These are phyloP conservation scores for Ctenopoma multispine DNA, from an alignment of 2,797 vertebrate genomes.

Conservation along the genomic window DNA sequence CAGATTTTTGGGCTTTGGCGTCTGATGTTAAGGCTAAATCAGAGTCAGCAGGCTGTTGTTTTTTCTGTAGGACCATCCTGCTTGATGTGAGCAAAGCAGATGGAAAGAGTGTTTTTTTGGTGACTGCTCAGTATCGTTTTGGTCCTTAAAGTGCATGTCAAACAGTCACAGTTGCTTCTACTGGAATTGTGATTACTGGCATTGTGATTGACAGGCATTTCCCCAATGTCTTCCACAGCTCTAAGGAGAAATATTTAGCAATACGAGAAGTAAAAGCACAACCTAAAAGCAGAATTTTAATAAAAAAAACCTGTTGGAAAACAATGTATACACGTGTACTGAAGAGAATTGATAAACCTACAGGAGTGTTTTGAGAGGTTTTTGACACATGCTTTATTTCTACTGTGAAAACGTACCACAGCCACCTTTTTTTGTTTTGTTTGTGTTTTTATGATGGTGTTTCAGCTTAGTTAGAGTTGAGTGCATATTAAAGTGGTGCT, in stretches of 20 bases:
- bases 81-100: constrained; percentile 34
- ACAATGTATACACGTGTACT: not conserved
- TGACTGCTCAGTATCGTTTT: constrained; percentile 43
- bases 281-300: constrained; percentile 4
- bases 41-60: constrained; percentile 34
- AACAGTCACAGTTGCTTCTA: constrained; percentile 17
- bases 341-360: not conserved
- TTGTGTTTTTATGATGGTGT: constrained; percentile 22
- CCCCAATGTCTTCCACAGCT: constrained; percentile 22
- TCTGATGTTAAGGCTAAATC: constrained; percentile 53
- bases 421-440: not conserved
- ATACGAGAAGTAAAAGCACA: not conserved
- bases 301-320: not conserved
- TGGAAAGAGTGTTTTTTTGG: constrained; percentile 16
- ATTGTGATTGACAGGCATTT: constrained; percentile 19
- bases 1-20: constrained; percentile 26
- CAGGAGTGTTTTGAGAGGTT: constrained; percentile 1
- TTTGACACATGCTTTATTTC: not conserved
- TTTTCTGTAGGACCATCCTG: constrained; percentile 11
- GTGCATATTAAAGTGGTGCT: constrained; percentile 29
- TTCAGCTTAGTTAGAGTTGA: constrained; percentile 10
- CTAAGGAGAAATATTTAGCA: constrained; percentile 7
- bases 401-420: not conserved
- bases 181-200: constrained; percentile 19
- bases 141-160: constrained; percentile 22